phyloP scores from a whole-genome alignment of 2,797 vertebrate species.

The Chromis chromis region DNA sequence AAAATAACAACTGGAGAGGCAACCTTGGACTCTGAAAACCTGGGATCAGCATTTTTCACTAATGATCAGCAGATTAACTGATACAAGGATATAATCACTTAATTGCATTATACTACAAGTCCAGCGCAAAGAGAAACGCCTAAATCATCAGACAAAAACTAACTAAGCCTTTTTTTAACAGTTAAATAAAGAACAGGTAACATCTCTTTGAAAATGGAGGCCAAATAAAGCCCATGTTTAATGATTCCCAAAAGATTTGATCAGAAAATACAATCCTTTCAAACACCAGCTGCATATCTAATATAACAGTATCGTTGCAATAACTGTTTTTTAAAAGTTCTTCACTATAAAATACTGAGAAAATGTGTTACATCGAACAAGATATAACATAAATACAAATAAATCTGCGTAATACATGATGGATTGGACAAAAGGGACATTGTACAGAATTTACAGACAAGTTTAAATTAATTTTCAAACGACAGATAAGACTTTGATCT shows the following conservation, averaged over 20 bases:
- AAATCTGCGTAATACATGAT: conserved; percentile 77
- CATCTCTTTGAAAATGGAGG: conserved; percentile 81
- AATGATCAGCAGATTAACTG: not conserved
- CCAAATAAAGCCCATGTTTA: conserved; percentile 83
- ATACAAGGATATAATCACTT: too few relatives aligned
- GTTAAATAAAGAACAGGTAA: conserved; percentile 21
- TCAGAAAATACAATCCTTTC: conserved; percentile 85
- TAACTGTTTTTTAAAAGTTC: conserved; percentile 69
- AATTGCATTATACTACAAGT: too few relatives aligned
- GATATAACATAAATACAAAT: conserved; percentile 80
- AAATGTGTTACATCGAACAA: conserved; percentile 77
- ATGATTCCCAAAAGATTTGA: conserved; percentile 83
- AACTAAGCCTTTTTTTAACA: not conserved
- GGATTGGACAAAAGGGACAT: conserved; percentile 74
- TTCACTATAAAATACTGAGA: conserved; percentile 85
- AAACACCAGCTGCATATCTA: conserved; percentile 71
- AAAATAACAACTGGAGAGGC: too few relatives aligned
- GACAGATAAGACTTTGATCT: conserved; percentile 78
- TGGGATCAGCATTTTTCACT: not conserved
- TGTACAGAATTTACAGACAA: conserved; percentile 77
- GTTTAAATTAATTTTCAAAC: conserved; percentile 80
- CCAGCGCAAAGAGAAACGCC: too few relatives aligned
- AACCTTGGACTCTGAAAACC: too few relatives aligned
- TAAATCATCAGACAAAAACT: not conserved
- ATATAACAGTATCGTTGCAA: conserved; percentile 70